These are phyloP conservation scores for Hydriomena furcata DNA, from an alignment of 2,888 invertebrate genomes.

Conservation along the genomic window DNA sequence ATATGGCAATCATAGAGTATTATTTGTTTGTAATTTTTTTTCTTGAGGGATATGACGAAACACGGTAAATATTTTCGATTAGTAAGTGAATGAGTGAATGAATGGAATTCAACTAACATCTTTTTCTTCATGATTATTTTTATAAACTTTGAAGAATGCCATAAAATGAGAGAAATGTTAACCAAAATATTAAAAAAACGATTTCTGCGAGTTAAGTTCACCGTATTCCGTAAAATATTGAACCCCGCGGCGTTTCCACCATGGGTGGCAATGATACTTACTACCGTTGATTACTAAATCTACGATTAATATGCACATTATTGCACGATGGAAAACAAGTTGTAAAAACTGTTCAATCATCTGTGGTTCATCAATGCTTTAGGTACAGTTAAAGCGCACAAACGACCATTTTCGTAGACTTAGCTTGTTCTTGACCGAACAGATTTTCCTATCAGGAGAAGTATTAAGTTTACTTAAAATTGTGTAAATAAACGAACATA, in stretches of 20 bases:
- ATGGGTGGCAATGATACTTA: constrained; percentile 42
- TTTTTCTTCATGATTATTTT: no score
- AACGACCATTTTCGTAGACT: no score
- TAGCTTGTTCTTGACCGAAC: no score
- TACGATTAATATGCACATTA: constrained; percentile 11
- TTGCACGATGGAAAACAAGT: not conserved
- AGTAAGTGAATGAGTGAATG: not conserved
- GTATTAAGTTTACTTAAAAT: no score
- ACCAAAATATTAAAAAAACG: no score
- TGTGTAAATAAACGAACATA: no score
- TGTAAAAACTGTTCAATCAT: not conserved
- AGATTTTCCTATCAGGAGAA: no score
- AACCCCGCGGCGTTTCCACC: constrained; percentile 33
- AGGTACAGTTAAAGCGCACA: no score
- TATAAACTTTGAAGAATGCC: no score
- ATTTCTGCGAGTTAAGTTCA: constrained; percentile 1
- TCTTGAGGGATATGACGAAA: not conserved
- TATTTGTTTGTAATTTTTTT: no score
- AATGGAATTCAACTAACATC: not conserved
- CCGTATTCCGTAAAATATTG: constrained; percentile 5
- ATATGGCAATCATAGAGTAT: no score
- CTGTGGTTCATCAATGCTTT: not conserved
- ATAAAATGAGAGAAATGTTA: no score
- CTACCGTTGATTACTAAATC: constrained; percentile 26
- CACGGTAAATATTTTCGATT: not conserved